Conservation (phyloP, 1,140 invertebrate genomes). For the Apolygus lucorum region DNA sequence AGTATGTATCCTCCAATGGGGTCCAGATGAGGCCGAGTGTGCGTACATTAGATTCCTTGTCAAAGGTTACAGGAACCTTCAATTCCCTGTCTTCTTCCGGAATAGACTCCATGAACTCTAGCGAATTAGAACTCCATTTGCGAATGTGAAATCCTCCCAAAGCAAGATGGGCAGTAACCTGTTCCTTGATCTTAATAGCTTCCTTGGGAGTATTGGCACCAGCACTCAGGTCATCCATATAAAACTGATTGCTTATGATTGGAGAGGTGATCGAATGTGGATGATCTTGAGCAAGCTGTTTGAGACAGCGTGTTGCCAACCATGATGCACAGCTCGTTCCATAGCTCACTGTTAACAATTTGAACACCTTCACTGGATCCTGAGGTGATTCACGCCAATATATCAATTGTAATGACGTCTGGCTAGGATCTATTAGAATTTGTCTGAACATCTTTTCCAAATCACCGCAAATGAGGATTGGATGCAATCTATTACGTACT, state of each 20-base stretch:
- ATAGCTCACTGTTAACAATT: slow-evolving; percentile 17
- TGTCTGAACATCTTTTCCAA: slow-evolving; percentile 29
- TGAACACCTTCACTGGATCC: slow-evolving; percentile 1
- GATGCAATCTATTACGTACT: slow-evolving; percentile 25
- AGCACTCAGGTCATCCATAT: slow-evolving; percentile 42
- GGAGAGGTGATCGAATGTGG: no score
- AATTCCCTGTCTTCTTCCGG: slow-evolving; percentile 21
- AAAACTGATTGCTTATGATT: slow-evolving; percentile 37
- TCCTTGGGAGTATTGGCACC: slow-evolving; percentile 37
- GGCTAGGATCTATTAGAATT: slow-evolving; percentile 23
- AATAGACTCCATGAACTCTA: slow-evolving; percentile 28
- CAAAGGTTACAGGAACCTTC: slow-evolving; percentile 11
- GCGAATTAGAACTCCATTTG: slow-evolving; percentile 35
- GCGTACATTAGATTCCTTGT: slow-evolving; percentile 25
- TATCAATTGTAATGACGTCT: slow-evolving; percentile 30
- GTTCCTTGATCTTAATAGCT: slow-evolving; percentile 31
- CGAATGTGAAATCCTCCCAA: slow-evolving; percentile 34
- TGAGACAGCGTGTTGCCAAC: no score
- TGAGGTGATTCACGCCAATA: slow-evolving; percentile 26
- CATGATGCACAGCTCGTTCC: slow-evolving; percentile 10
- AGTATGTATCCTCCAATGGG: slow-evolving; percentile 32
- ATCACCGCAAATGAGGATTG: slow-evolving; percentile 20
- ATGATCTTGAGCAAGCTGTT: no score
- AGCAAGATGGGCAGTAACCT: slow-evolving; percentile 32
- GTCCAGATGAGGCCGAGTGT: slow-evolving; percentile 38